Percentiles rank a stretch among this genome's conserved stretches.
Conservation (phyloP, 1,140 invertebrate genomes). For the Aleiodes sp. region DNA sequence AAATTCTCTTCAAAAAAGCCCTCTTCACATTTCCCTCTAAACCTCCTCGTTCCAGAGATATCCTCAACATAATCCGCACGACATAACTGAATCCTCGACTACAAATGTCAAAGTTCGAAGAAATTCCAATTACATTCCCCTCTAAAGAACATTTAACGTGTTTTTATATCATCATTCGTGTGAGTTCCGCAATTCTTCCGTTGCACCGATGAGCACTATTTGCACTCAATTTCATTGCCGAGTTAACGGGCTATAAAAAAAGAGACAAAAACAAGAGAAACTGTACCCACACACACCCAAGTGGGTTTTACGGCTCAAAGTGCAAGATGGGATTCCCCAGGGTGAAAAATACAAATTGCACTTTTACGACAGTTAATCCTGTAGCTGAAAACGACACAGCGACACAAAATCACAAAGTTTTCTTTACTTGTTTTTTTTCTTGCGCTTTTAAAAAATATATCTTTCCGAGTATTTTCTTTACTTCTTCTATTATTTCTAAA, state of each 20-base stretch:
- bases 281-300: background rate
- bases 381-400: background rate
- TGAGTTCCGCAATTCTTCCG: background rate
- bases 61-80: too few species aligned
- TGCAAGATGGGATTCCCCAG: slow-evolving; percentile 16
- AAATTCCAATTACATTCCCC: too few species aligned
- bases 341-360: slow-evolving; percentile 38
- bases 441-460: too few species aligned
- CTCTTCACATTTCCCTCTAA: too few species aligned
- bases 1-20: too few species aligned
- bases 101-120: too few species aligned
- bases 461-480: too few species aligned
- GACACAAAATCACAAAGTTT: slow-evolving; percentile 9
- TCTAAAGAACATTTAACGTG: too few species aligned
- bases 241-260: background rate
- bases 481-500: too few species aligned
- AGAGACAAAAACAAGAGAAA: background rate
- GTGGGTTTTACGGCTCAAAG: background rate
- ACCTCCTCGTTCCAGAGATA: too few species aligned
- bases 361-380: slow-evolving; percentile 38
- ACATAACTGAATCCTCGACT: too few species aligned
- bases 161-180: background rate
- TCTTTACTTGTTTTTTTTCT: too few species aligned
- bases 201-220: background rate
- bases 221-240: background rate